Percentiles rank a stretch among this genome's conserved stretches.
phyloP scores from a whole-genome alignment of 92 coral and sea anemone species.

The Blastomussa wellsi region DNA sequence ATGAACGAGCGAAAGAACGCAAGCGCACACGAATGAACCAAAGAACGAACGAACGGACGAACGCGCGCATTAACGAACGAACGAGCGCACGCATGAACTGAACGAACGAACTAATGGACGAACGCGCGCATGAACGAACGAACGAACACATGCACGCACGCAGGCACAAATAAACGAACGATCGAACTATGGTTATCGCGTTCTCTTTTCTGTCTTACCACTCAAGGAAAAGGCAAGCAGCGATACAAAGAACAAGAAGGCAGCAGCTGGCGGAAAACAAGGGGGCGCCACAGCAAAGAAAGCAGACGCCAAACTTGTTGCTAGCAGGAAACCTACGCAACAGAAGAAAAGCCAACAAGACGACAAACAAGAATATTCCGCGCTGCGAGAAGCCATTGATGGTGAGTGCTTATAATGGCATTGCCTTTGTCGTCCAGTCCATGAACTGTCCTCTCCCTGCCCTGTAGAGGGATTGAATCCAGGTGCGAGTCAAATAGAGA shows the following conservation, averaged over 20 bases:
- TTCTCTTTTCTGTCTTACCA: neutral
- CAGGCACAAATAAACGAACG: neutral
- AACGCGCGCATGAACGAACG: neutral
- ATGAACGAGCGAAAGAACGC: too few relatives aligned
- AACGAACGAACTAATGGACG: too few relatives aligned
- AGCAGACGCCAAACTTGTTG: conserved; percentile 20
- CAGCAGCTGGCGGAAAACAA: conserved; percentile 8
- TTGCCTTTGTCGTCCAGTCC: too few relatives aligned
- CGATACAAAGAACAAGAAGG: conserved; percentile 21
- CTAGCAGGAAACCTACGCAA: conserved; percentile 7
- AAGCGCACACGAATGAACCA: neutral
- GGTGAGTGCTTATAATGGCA: conserved; percentile 22
- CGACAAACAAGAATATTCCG: conserved; percentile 42
- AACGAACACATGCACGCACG: neutral
- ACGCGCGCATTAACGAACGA: neutral
- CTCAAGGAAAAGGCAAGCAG: conserved; percentile 43
- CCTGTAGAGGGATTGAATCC: too few relatives aligned
- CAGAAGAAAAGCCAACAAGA: conserved; percentile 34
- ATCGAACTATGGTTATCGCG: neutral
- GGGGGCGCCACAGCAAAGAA: conserved; percentile 7
- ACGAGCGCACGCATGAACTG: neutral
- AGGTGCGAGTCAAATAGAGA: too few relatives aligned
- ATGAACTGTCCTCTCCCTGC: too few relatives aligned
- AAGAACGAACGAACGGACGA: neutral
- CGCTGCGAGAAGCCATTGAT: conserved; percentile 65